phyloP scores from a whole-genome alignment of 2,113 vertebrate species.

The Suncus etruscus region DNA sequence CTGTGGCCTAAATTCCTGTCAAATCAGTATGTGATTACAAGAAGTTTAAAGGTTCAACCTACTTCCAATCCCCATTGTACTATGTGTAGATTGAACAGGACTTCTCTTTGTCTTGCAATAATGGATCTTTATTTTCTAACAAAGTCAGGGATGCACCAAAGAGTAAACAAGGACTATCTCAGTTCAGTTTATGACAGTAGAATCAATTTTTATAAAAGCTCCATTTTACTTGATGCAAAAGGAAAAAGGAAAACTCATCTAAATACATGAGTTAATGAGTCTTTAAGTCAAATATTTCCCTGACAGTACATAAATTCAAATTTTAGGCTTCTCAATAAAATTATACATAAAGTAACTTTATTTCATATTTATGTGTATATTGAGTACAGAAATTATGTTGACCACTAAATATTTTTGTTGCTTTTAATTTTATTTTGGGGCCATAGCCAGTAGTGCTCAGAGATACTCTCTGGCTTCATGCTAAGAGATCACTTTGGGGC shows the following conservation, averaged over 20 bases:
- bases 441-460: no score
- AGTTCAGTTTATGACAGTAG: not conserved
- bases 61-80: constrained; percentile 70
- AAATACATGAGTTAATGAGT: not conserved
- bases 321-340: constrained; percentile 54
- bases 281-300: constrained; percentile 1
- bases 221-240: constrained; percentile 26
- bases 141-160: constrained; percentile 35
- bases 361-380: not conserved
- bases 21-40: constrained; percentile 71
- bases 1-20: constrained; percentile 66
- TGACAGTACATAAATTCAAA: not conserved
- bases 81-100: constrained; percentile 37
- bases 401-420: constrained; percentile 35
- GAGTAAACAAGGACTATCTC: not conserved
- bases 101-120: constrained; percentile 42
- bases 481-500: no score
- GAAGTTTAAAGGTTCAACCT: constrained; percentile 70
- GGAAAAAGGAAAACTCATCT: constrained; percentile 14
- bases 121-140: constrained; percentile 63
- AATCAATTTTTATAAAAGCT: no score
- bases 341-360: not conserved
- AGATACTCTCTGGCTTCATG: no score
- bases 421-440: no score
- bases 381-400: constrained; percentile 13